A percentile compares a stretch with the other conserved stretches of the same genome.
Evolutionary conservation across 2,113 vertebrate species (phyloP).

Genomic region (Pholis gunnellus): DNA sequence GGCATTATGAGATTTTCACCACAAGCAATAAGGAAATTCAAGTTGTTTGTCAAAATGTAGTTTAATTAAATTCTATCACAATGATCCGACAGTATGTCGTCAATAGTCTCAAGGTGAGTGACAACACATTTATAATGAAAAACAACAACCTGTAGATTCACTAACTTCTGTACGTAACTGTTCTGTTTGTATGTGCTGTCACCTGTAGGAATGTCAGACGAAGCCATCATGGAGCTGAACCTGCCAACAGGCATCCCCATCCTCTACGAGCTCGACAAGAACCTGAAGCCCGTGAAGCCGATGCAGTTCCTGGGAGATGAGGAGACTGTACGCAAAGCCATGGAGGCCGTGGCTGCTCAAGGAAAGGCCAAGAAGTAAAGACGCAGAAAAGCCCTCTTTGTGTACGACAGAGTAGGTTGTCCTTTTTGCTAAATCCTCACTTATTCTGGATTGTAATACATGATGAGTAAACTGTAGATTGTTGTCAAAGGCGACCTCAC

Average conservation of each 20-base stretch:
- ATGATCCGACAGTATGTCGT: neutral
- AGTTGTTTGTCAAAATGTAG: neutral
- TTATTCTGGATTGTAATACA: conserved; percentile 44
- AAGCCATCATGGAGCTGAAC: conserved; percentile 98
- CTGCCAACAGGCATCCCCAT: conserved; percentile 98
- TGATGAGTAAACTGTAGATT: conserved; percentile 25
- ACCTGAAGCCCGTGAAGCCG: conserved; percentile 95
- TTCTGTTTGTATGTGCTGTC: neutral
- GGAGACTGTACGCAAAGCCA: conserved; percentile 96
- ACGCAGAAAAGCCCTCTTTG: neutral
- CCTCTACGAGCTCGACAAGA: conserved; percentile 95
- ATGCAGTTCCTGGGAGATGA: conserved; percentile 96
- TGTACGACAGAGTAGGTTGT: conserved; percentile 18
- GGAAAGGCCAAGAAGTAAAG: conserved; percentile 89
- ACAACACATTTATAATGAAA: neutral
- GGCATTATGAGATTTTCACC: neutral
- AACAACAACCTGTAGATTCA: neutral
- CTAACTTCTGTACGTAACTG: neutral
- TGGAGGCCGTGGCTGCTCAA: conserved; percentile 97
- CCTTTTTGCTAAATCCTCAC: conserved; percentile 30
- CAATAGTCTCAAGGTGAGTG: neutral
- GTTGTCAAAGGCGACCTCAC: conserved; percentile 3
- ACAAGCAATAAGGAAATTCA: neutral
- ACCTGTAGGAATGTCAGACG: conserved; percentile 90
- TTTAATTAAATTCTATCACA: neutral